phyloP scores from a whole-genome alignment of 2,888 invertebrate genomes.

The Rhagophthalmus giganteus region DNA sequence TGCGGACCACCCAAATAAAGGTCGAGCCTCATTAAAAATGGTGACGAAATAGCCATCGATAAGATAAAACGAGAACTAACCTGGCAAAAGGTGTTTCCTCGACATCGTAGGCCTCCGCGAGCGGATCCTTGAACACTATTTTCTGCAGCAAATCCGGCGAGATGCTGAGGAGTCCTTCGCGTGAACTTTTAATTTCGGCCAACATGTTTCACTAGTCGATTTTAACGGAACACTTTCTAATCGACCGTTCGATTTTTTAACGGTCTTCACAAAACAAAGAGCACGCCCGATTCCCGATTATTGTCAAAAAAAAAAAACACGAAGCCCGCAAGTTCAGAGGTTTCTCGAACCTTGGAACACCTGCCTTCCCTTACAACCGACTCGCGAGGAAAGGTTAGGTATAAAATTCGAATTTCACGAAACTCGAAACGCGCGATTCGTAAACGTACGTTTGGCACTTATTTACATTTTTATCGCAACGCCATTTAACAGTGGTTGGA shows the following conservation, averaged over 20 bases:
- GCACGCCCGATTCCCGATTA: too few species aligned
- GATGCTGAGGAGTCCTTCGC: slow-evolving; percentile 74
- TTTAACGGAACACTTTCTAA: slow-evolving; percentile 4
- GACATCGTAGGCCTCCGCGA: slow-evolving; percentile 76
- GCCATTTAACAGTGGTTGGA: neutral
- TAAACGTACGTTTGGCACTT: neutral
- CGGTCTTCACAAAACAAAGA: too few species aligned
- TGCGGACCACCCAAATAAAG: too few species aligned
- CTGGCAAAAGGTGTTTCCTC: slow-evolving; percentile 85
- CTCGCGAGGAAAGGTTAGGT: slow-evolving; percentile 13
- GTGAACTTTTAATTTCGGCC: slow-evolving; percentile 62
- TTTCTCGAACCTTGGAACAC: slow-evolving; percentile 4
- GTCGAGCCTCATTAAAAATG: neutral
- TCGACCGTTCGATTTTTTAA: slow-evolving; percentile 13
- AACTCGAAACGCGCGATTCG: neutral
- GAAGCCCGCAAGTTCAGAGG: neutral
- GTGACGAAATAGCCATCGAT: slow-evolving; percentile 1
- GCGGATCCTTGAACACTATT: slow-evolving; percentile 73
- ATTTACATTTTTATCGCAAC: slow-evolving; percentile 10
- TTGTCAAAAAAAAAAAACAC: slow-evolving; percentile 1
- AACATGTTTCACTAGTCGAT: slow-evolving; percentile 47
- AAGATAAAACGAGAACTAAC: slow-evolving; percentile 56
- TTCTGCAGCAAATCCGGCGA: slow-evolving; percentile 68
- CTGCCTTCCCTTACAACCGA: slow-evolving; percentile 19
- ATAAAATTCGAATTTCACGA: slow-evolving; percentile 9